Evolutionary conservation across 2,113 vertebrate genomes (phyloP), one percentile per base, ranked within the genome.

Genomic region (Drymodes brunneopygia): DNA sequence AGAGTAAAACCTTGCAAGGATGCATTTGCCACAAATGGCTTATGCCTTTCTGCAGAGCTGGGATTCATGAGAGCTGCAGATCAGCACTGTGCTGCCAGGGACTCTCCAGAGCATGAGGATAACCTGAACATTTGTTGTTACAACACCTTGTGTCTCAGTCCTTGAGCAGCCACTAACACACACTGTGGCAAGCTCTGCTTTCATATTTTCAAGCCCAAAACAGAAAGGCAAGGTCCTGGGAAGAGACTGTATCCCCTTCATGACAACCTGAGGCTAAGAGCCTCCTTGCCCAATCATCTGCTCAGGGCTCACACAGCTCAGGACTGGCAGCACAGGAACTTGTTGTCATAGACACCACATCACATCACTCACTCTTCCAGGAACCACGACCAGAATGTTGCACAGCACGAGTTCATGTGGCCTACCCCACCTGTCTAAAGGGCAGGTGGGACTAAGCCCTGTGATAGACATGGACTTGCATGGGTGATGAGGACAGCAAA

Each of bases 381-480:
- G 24, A 91, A 33, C 22, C 83, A 12, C 24, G 2, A 2, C 36
- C 19, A 73, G 36, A 18, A 61, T 54, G 40, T 1, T 9, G 48
- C 48, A 72, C 33, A 44, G 53, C 29, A 47, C 0, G 3, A 36
- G 48, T 61, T 23, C 28, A 38, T 7, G 33, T 80, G 53, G 18
- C 35, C 42, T 20, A 13, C 6, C 17, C 11, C 5, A 33, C 18
- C 4, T 1, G 0, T 33, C 36, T 53, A 9, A 61, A 53, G 47
- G 27, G 27, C 17, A 38, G 21, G 24, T 33, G n/a, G 20, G 62
- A 48, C 54, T 5, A 28, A 83, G 36, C 22, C 57, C 70, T 47
- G 17, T 0, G 2, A 66, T 45, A 88, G 27, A 69, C 15, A 31
- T 1, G 0, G 74, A 36, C 47, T 66, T 6, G 1, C 8, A 29